Conservation (phyloP, 2,797 vertebrate species). For the Meriones psammophilus region DNA sequence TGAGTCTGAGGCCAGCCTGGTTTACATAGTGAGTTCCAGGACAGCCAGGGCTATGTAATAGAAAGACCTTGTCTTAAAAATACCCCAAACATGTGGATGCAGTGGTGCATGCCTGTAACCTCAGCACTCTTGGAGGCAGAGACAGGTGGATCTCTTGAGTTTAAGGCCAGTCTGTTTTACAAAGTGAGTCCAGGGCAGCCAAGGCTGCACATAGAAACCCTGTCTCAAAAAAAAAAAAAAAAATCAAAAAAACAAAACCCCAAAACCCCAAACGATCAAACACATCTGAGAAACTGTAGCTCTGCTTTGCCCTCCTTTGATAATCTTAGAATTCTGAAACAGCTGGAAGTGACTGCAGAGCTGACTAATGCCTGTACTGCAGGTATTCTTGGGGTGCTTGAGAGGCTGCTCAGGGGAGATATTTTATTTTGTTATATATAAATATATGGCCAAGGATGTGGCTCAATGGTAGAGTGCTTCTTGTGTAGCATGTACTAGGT, state of each 20-base stretch:
- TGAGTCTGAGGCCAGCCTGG: background rate
- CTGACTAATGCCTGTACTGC: background rate
- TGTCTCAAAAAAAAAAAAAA: too few species aligned
- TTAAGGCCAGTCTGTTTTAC: too few species aligned
- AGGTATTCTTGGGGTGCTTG: background rate
- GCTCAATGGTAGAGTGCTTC: background rate
- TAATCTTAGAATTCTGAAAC: background rate
- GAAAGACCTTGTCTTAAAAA: background rate
- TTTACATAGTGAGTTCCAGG: background rate
- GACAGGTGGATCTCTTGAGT: too few species aligned
- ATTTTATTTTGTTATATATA: background rate
- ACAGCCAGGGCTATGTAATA: background rate
- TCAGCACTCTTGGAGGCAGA: too few species aligned
- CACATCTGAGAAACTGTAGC: background rate
- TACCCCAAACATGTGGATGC: background rate
- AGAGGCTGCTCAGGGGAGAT: background rate
- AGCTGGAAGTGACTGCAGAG: background rate
- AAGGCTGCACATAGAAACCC: too few species aligned
- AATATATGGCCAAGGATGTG: background rate
- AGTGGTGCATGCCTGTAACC: too few species aligned
- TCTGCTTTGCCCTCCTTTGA: background rate
- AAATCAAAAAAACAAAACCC: too few species aligned
- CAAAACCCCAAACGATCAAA: background rate
- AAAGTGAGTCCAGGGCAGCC: too few species aligned
- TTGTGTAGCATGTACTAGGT: background rate